Evolutionary conservation across 2,113 vertebrate species (phyloP), one percentile per base, ranked within the genome.

Genomic region (Heptranchias perlo): DNA sequence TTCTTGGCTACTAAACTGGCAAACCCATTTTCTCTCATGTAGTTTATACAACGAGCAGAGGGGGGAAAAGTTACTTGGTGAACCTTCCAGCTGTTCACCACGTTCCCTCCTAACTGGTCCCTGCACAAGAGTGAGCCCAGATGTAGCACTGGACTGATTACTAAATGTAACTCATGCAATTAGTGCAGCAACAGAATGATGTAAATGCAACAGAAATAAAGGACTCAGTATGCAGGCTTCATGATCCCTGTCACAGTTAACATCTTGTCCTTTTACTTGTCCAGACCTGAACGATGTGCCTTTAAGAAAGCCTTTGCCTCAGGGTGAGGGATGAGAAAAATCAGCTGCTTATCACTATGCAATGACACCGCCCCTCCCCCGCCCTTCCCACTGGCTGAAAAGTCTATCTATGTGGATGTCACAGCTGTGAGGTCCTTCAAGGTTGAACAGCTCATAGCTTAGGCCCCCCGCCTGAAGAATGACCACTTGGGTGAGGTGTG

Each of bases 1-100:
- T 69, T 69, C 94, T 95, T 95, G 94, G 94, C 94, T 95, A 58
- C 58, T 18, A 62, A 62, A 39, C 89, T 18, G 21, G n/a, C 89
- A 93, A 93, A 62, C 35, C 39, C 54, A 93, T 62, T 93, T 93
- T 93, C 58, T 62, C n/a, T 39, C 39, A 52, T 93, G 62, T 61
- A 93, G 89, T 39, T 93, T 93, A 93, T 39, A 23, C 58, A 62
- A n/a, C 13, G 35, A 3, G 61, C 35, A 62, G 58, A 39, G 18
- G 39, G 89, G 54, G 89, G 58, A 64, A 23, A 93, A n/a, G 54
- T 93, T 62, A 61, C 89, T 93, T 14, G 13, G 39, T 73, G 94
- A 69, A 73, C 52, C 44, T 95, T 49, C 94, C 25, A 95, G 62
- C 64, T 67, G 64, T 52, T 94, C 11, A 3, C 16, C 10, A 62